phyloP scores from a whole-genome alignment of 2,113 vertebrate species.

The Indri indri region DNA sequence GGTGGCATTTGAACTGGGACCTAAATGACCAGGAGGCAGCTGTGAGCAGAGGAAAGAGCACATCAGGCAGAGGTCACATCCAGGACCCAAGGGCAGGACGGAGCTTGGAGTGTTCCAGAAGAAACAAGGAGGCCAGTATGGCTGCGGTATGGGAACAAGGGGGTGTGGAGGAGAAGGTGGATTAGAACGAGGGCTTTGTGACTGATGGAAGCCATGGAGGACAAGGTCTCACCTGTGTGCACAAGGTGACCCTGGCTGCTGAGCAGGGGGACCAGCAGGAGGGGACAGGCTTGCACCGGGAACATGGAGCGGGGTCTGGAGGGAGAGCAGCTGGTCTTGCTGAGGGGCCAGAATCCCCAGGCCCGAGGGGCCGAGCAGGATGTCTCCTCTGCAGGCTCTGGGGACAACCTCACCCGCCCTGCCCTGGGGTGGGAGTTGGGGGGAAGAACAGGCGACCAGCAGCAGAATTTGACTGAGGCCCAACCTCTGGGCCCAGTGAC shows the following conservation, averaged over 20 bases:
- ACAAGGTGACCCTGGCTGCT: neutral
- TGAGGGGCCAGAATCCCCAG: neutral
- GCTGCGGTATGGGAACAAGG: neutral
- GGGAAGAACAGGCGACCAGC: no score
- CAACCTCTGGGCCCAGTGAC: neutral
- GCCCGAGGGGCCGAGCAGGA: neutral
- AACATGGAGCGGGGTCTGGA: neutral
- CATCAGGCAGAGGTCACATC: neutral
- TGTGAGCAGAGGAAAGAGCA: neutral
- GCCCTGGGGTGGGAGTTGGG: neutral
- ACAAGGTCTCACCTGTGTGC: neutral
- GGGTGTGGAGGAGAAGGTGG: rapidly evolving
- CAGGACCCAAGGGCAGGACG: neutral
- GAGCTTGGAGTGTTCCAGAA: neutral
- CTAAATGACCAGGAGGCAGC: neutral
- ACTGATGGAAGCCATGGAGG: rapidly evolving
- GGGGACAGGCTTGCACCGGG: neutral
- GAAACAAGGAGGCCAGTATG: neutral
- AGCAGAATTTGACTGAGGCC: neutral
- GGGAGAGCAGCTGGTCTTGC: no score
- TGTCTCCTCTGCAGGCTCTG: neutral
- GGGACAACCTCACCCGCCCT: neutral
- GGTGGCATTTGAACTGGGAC: no score
- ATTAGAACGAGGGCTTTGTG: neutral
- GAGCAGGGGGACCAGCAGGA: no score